Evolutionary conservation across 1,140 invertebrate species (phyloP).

Genomic region (Coboldia fuscipes): DNA sequence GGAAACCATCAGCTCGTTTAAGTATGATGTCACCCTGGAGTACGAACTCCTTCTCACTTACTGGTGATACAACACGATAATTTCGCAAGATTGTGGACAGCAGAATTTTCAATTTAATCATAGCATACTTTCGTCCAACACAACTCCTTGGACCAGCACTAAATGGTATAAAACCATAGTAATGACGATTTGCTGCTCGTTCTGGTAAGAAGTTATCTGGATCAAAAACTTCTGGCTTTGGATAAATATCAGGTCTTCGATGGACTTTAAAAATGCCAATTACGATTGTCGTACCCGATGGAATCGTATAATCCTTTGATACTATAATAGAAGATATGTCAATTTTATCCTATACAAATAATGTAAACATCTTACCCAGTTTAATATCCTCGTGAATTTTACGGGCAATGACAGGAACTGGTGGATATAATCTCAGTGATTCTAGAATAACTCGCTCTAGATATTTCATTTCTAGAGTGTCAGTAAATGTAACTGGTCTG

Average conservation of each 20-base stretch:
- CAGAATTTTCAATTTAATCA: slow-evolving; percentile 39
- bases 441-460: slow-evolving; percentile 60
- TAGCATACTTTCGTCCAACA: slow-evolving; percentile 50
- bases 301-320: slow-evolving; percentile 18
- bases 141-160: slow-evolving; percentile 70
- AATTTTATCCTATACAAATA: no score
- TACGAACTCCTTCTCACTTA: slow-evolving; percentile 20
- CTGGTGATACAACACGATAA: slow-evolving; percentile 26
- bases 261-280: slow-evolving; percentile 51
- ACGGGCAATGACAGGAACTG: slow-evolving; percentile 58
- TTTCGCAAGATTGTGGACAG: slow-evolving; percentile 36
- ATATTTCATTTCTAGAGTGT: slow-evolving; percentile 64
- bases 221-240: slow-evolving; percentile 67
- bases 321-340: slow-evolving; percentile 1
- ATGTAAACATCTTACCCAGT: no score
- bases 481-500: slow-evolving; percentile 52
- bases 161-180: slow-evolving; percentile 76
- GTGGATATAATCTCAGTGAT: slow-evolving; percentile 51
- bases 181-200: slow-evolving; percentile 50
- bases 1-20: slow-evolving; percentile 24
- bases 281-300: slow-evolving; percentile 38
- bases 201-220: slow-evolving; percentile 84
- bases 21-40: slow-evolving; percentile 25
- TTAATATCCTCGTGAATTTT: slow-evolving; percentile 44
- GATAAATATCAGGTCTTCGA: slow-evolving; percentile 50